Percentiles rank a stretch among this genome's conserved stretches.
Evolutionary conservation across 2,888 invertebrate species (phyloP).

Genomic region (Podotricha telesiphe): DNA sequence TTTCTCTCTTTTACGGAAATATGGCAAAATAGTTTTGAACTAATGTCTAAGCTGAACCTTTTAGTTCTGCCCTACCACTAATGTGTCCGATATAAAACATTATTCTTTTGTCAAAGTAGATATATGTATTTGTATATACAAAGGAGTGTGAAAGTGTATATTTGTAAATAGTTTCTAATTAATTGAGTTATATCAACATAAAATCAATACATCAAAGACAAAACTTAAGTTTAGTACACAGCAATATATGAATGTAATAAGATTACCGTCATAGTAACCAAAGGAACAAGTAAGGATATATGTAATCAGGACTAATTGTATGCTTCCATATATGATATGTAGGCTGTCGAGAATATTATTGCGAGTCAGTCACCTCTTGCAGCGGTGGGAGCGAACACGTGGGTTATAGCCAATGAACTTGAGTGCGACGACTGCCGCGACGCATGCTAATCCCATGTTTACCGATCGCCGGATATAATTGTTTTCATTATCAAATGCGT

Average conservation of each 20-base stretch:
- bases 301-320: slow-evolving; percentile 57
- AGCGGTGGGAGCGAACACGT: slow-evolving; percentile 69
- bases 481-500: slow-evolving; percentile 23
- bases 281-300: slow-evolving; percentile 46
- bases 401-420: slow-evolving; percentile 78
- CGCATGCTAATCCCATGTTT: slow-evolving; percentile 64
- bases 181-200: not conserved
- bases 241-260: slow-evolving; percentile 7
- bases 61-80: no score
- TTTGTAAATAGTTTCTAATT: no score
- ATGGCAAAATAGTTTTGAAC: no score
- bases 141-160: not conserved
- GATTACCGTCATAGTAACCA: slow-evolving; percentile 28
- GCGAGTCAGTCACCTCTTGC: slow-evolving; percentile 73
- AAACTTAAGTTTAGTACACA: not conserved
- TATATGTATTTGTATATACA: no score
- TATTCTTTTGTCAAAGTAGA: no score
- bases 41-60: no score
- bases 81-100: no score
- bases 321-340: slow-evolving; percentile 61
- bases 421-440: slow-evolving; percentile 53
- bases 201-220: not conserved
- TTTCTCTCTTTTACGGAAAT: no score
- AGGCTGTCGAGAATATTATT: slow-evolving; percentile 49
- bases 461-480: slow-evolving; percentile 32